phyloP scores from a whole-genome alignment of 2,888 invertebrate species.

The Luperina nickerlii region DNA sequence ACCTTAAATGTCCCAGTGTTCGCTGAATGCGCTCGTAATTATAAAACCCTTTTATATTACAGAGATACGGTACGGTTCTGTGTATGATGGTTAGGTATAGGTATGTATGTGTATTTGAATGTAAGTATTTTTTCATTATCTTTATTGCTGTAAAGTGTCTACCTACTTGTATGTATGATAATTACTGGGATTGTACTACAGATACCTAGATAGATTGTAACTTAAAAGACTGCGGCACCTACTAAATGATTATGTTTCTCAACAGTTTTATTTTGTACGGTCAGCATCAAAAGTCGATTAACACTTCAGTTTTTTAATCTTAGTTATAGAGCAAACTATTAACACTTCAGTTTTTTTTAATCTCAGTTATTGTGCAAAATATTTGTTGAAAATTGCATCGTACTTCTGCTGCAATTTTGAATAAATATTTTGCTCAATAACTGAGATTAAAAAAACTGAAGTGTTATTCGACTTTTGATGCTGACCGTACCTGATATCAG shows the following conservation, averaged over 20 bases:
- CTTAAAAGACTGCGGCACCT: background rate
- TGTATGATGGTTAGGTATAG: background rate
- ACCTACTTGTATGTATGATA: background rate
- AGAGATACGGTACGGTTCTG: conserved; percentile 26
- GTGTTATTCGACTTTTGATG: no score
- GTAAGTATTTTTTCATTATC: background rate
- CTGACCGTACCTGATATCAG: no score
- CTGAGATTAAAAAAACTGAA: no score
- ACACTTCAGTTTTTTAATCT: no score
- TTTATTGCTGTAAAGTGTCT: background rate
- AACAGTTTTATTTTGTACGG: background rate
- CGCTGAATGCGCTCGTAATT: conserved; percentile 54
- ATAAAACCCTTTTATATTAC: conserved; percentile 53
- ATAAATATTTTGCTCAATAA: no score
- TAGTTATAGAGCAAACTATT: no score
- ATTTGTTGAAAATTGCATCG: no score
- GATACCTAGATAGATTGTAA: no score
- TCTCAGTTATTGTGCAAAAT: no score
- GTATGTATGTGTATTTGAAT: background rate
- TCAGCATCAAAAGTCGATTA: no score
- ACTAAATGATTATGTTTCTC: background rate
- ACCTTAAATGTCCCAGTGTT: conserved; percentile 36
- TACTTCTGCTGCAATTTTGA: no score
- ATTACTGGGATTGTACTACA: background rate
- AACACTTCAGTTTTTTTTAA: no score